Evolutionary conservation across 2,113 vertebrate species (phyloP).

Genomic region (Hirundichthys speculiger): DNA sequence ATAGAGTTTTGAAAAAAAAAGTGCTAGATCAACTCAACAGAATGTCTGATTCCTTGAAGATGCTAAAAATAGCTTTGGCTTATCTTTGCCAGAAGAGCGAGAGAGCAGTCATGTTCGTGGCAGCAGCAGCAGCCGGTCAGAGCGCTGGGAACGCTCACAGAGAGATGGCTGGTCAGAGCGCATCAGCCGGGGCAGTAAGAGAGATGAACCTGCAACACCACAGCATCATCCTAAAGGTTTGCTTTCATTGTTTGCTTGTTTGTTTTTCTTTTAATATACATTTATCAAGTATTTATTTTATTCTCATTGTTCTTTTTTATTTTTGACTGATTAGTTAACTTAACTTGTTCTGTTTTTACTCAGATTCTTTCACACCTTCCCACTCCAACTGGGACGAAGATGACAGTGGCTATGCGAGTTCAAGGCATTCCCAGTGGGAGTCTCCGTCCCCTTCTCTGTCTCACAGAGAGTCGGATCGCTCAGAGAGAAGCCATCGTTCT

Average conservation of each 20-base stretch:
- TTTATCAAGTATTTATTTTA: background rate
- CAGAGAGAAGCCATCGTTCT: constrained; percentile 82
- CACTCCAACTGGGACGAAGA: constrained; percentile 97
- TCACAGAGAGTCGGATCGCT: constrained; percentile 85
- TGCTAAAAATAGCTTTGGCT: background rate
- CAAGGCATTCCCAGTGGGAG: constrained; percentile 94
- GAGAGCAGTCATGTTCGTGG: constrained; percentile 82
- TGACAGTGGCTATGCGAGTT: constrained; percentile 83
- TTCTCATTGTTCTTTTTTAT: background rate
- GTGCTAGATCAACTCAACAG: background rate
- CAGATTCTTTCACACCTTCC: constrained; percentile 92
- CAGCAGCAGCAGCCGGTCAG: constrained; percentile 76
- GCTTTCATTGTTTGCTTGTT: background rate
- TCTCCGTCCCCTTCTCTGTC: constrained; percentile 91
- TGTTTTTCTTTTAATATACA: background rate
- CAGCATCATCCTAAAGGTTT: constrained; percentile 89
- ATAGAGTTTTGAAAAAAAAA: too few species aligned
- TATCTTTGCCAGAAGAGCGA: constrained; percentile 83
- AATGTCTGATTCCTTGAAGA: background rate
- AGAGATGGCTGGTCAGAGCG: constrained; percentile 87
- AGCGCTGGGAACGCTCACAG: constrained; percentile 75
- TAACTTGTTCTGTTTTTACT: constrained; percentile 9
- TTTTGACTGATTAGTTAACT: too few species aligned
- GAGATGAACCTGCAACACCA: constrained; percentile 88
- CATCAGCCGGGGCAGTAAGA: constrained; percentile 82